Evolutionary conservation across 2,888 invertebrate genomes (phyloP).

Genomic region (Chaitophorus viminalis): DNA sequence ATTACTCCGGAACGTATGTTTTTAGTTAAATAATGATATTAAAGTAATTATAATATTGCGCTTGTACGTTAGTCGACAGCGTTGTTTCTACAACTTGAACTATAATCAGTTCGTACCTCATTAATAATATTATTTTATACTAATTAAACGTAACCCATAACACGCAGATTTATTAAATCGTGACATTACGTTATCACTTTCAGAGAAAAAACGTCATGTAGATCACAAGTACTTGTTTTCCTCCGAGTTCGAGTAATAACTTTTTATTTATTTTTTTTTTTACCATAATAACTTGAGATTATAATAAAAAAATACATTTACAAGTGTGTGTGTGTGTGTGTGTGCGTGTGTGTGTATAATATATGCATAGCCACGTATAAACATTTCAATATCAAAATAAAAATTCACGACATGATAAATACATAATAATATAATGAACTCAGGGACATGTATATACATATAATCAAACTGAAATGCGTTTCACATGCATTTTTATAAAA

Average conservation of each 20-base stretch:
- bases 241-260: not conserved
- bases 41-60: not conserved
- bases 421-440: too few relatives aligned
- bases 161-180: conserved; percentile 18
- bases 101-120: conserved; percentile 30
- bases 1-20: not conserved
- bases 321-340: not conserved
- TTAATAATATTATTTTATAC: conserved; percentile 16
- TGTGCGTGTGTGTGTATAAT: too few relatives aligned
- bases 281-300: too few relatives aligned
- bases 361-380: too few relatives aligned
- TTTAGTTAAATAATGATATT: not conserved
- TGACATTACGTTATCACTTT: not conserved
- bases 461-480: too few relatives aligned
- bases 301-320: too few relatives aligned
- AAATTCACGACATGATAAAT: too few relatives aligned
- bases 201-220: not conserved
- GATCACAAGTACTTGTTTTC: not conserved
- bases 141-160: conserved; percentile 12
- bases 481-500: too few relatives aligned
- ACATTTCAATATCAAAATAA: too few relatives aligned
- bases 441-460: too few relatives aligned
- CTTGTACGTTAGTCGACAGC: not conserved
- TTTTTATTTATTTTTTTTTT: too few relatives aligned
- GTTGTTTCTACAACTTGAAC: conserved; percentile 21